Percentiles rank a stretch among this genome's conserved stretches.
phyloP scores from a whole-genome alignment of 2,888 invertebrate genomes.

The Tipula lateralis region DNA sequence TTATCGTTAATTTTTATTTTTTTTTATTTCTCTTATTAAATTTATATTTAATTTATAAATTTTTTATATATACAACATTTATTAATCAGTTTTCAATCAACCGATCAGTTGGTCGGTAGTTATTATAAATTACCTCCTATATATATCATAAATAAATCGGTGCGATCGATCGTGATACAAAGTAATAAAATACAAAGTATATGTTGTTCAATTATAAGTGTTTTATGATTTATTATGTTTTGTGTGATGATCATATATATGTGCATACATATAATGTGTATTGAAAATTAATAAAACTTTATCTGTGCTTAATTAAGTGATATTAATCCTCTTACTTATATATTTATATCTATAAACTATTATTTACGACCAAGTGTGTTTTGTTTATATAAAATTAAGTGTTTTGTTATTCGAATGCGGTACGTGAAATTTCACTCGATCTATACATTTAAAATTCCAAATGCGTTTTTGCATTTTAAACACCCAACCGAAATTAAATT shows the following conservation, averaged over 20 bases:
- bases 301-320: neutral
- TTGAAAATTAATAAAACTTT: neutral
- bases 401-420: neutral
- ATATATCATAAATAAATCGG: neutral
- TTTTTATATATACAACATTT: neutral
- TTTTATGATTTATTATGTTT: neutral
- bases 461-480: conserved; percentile 5
- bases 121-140: neutral
- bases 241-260: neutral
- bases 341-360: neutral
- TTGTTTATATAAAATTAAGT: neutral
- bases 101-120: conserved; percentile 26
- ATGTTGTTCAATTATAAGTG: neutral
- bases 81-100: conserved; percentile 29
- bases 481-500: neutral
- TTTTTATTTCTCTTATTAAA: conserved; percentile 1
- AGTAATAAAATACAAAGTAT: neutral
- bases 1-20: neutral
- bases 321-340: neutral
- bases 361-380: neutral
- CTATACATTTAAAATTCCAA: neutral
- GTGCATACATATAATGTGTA: neutral
- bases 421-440: neutral
- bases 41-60: neutral
- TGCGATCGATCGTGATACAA: neutral